Conservation (phyloP, 1,140 invertebrate species). For the Protaetia brevitarsis region DNA sequence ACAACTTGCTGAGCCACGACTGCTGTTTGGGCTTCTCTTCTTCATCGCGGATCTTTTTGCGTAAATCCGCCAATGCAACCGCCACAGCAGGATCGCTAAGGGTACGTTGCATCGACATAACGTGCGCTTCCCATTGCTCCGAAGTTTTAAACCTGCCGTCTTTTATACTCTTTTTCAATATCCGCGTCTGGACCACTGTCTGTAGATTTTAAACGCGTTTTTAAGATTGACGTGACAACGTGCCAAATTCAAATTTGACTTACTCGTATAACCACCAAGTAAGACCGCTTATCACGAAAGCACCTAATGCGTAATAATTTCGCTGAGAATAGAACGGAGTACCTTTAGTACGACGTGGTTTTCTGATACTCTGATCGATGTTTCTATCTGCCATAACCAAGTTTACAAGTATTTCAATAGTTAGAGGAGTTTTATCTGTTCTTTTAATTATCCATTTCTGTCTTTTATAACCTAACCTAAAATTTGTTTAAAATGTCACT, state of each 20-base stretch:
- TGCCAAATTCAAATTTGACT: constrained; percentile 7
- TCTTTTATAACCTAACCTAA: background rate
- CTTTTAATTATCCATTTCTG: too few relatives aligned
- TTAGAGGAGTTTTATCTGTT: too few relatives aligned
- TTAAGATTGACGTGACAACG: background rate
- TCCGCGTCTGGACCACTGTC: constrained; percentile 30
- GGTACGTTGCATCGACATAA: constrained; percentile 22
- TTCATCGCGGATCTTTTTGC: constrained; percentile 33
- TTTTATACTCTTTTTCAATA: constrained; percentile 28
- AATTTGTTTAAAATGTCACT: too few relatives aligned
- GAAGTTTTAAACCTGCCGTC: constrained; percentile 31
- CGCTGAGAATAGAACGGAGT: constrained; percentile 51
- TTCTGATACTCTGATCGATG: constrained; percentile 44
- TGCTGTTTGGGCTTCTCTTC: constrained; percentile 34
- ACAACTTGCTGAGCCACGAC: constrained; percentile 37
- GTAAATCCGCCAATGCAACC: background rate
- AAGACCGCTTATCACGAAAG: constrained; percentile 39
- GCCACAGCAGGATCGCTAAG: background rate
- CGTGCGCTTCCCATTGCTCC: constrained; percentile 22
- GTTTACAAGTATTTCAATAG: too few relatives aligned
- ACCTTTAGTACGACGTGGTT: constrained; percentile 54
- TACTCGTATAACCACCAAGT: constrained; percentile 40
- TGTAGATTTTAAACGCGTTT: constrained; percentile 21
- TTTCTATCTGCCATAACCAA: constrained; percentile 45
- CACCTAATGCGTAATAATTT: constrained; percentile 46